phyloP scores from a whole-genome alignment of 2,888 invertebrate species.

The Rotaria magnacalcarata region DNA sequence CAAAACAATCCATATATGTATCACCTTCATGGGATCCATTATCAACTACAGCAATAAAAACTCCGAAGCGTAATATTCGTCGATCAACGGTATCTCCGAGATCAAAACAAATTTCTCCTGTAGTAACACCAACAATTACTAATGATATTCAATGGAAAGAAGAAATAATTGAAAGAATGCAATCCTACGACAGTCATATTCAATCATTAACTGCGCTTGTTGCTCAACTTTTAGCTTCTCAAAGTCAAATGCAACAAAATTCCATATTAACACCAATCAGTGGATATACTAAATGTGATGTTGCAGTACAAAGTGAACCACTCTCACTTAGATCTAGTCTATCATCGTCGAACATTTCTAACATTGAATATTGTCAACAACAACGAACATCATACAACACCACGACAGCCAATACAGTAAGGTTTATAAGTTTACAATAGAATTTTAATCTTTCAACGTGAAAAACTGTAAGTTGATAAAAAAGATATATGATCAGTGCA shows the following conservation, averaged over 20 bases:
- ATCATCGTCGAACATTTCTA: not conserved
- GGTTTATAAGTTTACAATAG: no score
- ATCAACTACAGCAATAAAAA: not conserved
- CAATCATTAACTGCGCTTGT: conserved; percentile 2
- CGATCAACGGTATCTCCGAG: not conserved
- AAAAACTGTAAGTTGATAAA: no score
- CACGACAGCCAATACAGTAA: no score
- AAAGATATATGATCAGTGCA: no score
- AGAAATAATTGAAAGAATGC: conserved; percentile 13
- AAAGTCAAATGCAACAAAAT: not conserved
- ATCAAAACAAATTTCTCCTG: not conserved
- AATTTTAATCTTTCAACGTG: no score
- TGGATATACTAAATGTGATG: not conserved
- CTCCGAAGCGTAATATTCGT: not conserved
- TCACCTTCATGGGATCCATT: not conserved
- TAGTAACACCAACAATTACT: not conserved
- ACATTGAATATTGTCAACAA: not conserved
- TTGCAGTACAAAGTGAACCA: conserved; percentile 9
- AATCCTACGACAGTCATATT: not conserved
- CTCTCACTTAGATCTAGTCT: not conserved
- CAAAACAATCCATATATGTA: not conserved
- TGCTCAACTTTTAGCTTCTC: not conserved
- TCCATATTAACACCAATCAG: not conserved
- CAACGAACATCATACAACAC: not conserved
- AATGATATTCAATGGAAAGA: not conserved